Percentiles rank a stretch among this genome's conserved stretches.
These are phyloP conservation scores for Scaptomyza reducta DNA, from an alignment of 2,888 invertebrate genomes.

Conservation along the genomic window DNA sequence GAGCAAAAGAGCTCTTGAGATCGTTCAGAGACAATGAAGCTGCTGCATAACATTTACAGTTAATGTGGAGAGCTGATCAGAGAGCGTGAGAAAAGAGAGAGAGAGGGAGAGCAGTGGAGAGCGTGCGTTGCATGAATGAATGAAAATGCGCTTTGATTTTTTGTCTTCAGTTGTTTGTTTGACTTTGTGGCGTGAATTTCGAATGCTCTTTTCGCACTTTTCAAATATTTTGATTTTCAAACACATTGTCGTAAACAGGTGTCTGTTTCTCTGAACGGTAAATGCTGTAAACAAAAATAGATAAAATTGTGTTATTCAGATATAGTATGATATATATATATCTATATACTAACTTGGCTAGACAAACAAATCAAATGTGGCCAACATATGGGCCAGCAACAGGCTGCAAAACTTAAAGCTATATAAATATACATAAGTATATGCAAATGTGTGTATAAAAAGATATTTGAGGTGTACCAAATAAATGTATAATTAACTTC, in stretches of 20 bases:
- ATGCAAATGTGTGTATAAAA: constrained; percentile 20
- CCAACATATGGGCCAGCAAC: constrained; percentile 39
- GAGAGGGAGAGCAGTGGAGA: constrained; percentile 6
- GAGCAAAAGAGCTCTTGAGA: constrained; percentile 46
- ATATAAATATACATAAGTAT: constrained; percentile 4
- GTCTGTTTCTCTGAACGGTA: constrained; percentile 48
- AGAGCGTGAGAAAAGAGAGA: constrained; percentile 7
- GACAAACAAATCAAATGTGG: constrained; percentile 40
- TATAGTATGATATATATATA: constrained; percentile 7
- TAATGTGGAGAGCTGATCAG: constrained; percentile 25
- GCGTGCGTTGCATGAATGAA: constrained; percentile 42
- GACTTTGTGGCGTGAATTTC: constrained; percentile 64
- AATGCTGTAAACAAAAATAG: constrained; percentile 63
- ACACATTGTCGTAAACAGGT: constrained; percentile 58
- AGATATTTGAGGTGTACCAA: constrained; percentile 37
- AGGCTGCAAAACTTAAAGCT: constrained; percentile 15
- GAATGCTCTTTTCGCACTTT: constrained; percentile 53
- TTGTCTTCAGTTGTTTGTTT: constrained; percentile 56
- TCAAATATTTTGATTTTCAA: constrained; percentile 20
- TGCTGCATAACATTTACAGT: constrained; percentile 36
- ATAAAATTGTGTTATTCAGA: constrained; percentile 17
- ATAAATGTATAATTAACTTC: constrained; percentile 45
- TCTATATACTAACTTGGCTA: constrained; percentile 17
- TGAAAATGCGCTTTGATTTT: constrained; percentile 66
- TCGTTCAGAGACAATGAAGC: constrained; percentile 31